These are phyloP conservation scores for Synanthedon tipuliformis DNA, from an alignment of 2,888 invertebrate genomes.

Conservation along the genomic window DNA sequence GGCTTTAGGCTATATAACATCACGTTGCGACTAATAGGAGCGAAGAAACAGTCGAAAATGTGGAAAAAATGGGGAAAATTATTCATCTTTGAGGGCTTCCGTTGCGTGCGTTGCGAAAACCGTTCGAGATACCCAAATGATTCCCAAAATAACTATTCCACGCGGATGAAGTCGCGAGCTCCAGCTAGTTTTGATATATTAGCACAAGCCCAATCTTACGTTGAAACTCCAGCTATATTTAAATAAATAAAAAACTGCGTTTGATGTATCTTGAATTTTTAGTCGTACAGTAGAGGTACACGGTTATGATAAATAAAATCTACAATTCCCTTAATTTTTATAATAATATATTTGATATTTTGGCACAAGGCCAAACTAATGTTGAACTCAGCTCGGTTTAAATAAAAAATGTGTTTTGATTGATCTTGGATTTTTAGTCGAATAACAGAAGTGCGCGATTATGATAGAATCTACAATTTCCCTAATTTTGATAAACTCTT, in stretches of 20 bases:
- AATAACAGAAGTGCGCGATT: background rate
- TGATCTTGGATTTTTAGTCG: background rate
- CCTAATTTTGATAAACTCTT: background rate
- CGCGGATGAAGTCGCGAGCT: too few species aligned
- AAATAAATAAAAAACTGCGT: background rate
- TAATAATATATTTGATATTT: constrained; percentile 19
- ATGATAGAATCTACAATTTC: too few species aligned
- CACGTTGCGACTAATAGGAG: too few species aligned
- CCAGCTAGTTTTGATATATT: constrained; percentile 32
- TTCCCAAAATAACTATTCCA: too few species aligned
- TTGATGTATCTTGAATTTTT: background rate
- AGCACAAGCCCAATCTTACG: constrained; percentile 36
- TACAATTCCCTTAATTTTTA: constrained; percentile 7
- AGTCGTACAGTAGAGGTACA: background rate
- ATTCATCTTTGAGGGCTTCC: too few species aligned
- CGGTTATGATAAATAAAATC: too few species aligned
- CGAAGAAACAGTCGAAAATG: too few species aligned
- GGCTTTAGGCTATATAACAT: too few species aligned
- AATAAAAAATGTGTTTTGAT: background rate
- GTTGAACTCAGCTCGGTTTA: constrained; percentile 9
- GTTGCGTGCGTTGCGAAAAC: too few species aligned
- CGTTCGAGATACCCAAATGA: too few species aligned
- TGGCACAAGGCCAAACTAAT: constrained; percentile 39
- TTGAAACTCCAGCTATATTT: constrained; percentile 8
- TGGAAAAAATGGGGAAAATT: too few species aligned